A percentile compares a stretch with the other conserved stretches of the same genome.
phyloP scores from a whole-genome alignment of 2,797 vertebrate genomes.

The Trachops cirrhosus region DNA sequence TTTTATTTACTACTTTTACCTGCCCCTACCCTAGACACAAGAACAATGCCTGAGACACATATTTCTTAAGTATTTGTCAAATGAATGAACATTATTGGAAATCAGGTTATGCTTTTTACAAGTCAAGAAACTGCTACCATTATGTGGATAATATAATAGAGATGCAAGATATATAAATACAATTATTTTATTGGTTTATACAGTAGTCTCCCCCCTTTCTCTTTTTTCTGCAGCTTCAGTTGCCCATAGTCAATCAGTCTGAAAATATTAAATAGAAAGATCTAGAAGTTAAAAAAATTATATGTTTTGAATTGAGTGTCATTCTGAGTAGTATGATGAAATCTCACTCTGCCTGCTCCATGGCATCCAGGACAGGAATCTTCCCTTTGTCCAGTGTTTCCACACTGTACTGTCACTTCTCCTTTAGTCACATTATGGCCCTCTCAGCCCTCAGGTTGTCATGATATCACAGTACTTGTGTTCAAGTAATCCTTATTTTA shows the following conservation, averaged over 20 bases:
- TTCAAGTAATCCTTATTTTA: not conserved
- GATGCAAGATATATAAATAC: not conserved
- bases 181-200: not conserved
- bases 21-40: not conserved
- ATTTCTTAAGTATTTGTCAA: not conserved
- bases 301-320: not conserved
- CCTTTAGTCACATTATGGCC: not conserved
- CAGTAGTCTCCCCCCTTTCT: not conserved
- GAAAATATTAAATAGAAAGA: not conserved
- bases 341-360: not conserved
- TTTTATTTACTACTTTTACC: not conserved
- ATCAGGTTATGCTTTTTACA: not conserved
- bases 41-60: not conserved
- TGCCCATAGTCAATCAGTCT: not conserved
- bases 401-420: not conserved
- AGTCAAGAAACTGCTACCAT: not conserved
- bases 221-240: not conserved
- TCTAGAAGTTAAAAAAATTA: not conserved
- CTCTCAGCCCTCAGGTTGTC: not conserved
- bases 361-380: not conserved
- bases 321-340: not conserved
- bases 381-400: not conserved
- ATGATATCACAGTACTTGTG: not conserved
- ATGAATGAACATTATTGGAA: not conserved
- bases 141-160: not conserved